Percentiles rank a stretch among this genome's conserved stretches.
phyloP scores from a whole-genome alignment of 2,888 invertebrate genomes.

The Acanthosepion esculentum region DNA sequence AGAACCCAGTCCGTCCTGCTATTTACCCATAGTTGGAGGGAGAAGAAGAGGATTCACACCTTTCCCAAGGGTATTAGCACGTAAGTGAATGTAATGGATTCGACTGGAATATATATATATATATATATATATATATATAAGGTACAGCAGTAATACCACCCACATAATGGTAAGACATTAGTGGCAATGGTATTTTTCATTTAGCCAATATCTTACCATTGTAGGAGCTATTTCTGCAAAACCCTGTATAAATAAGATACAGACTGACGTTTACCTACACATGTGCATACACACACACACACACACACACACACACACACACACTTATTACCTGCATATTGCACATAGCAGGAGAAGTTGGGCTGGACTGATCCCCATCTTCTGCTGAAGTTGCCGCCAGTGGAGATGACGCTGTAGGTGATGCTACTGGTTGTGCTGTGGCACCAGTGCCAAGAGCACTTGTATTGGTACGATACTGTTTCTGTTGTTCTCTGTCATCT shows the following conservation, averaged over 20 bases:
- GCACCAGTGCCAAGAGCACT: neutral
- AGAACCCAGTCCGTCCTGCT: no score
- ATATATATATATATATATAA: no score
- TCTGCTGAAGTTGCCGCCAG: neutral
- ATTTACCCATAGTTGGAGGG: no score
- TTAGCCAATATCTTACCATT: neutral
- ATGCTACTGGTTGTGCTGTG: neutral
- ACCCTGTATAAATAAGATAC: no score
- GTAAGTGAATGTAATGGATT: no score
- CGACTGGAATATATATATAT: slow-evolving; percentile 40
- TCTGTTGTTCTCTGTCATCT: slow-evolving; percentile 42
- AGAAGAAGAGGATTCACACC: no score
- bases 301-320: neutral
- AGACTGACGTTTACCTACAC: no score
- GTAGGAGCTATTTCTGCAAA: no score
- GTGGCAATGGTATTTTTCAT: no score
- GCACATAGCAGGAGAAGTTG: neutral
- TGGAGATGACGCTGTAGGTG: neutral
- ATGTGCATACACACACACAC: neutral
- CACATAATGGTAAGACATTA: no score
- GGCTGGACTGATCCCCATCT: neutral
- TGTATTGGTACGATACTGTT: neutral
- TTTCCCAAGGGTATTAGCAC: no score
- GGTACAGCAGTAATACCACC: no score
- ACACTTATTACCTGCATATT: slow-evolving; percentile 33